phyloP scores from a whole-genome alignment of 2,797 vertebrate species.

The Thunnus albacares region DNA sequence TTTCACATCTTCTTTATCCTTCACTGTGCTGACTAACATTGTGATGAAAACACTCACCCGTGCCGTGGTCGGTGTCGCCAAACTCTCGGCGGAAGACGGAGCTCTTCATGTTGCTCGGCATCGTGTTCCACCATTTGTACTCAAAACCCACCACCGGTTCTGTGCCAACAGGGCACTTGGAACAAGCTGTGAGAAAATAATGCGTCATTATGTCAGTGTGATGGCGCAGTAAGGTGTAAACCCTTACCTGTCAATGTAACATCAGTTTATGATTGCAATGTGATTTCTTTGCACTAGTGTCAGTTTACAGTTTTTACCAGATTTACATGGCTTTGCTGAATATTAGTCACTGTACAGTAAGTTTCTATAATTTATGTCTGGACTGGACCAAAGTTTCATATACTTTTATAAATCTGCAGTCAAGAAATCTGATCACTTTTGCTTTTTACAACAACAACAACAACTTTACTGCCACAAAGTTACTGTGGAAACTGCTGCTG shows the following conservation, averaged over 20 bases:
- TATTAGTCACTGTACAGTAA: background rate
- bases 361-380: background rate
- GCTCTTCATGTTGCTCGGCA: constrained; percentile 95
- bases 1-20: background rate
- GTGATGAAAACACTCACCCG: constrained; percentile 82
- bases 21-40: background rate
- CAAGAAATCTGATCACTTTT: background rate
- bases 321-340: background rate
- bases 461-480: background rate
- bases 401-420: background rate
- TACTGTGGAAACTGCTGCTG: background rate
- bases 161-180: constrained; percentile 90
- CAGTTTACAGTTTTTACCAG: background rate
- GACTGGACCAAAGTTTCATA: background rate
- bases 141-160: constrained; percentile 91
- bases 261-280: background rate
- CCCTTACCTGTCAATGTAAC: background rate
- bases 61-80: constrained; percentile 86
- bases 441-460: background rate
- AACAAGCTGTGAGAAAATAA: constrained; percentile 85
- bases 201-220: background rate
- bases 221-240: background rate
- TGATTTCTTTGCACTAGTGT: background rate
- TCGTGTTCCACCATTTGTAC: constrained; percentile 98
- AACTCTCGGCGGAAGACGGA: constrained; percentile 86